A percentile compares a stretch with the other conserved stretches of the same genome.
Conservation (phyloP, 1,140 invertebrate genomes). For the Drosophila navojoa region DNA sequence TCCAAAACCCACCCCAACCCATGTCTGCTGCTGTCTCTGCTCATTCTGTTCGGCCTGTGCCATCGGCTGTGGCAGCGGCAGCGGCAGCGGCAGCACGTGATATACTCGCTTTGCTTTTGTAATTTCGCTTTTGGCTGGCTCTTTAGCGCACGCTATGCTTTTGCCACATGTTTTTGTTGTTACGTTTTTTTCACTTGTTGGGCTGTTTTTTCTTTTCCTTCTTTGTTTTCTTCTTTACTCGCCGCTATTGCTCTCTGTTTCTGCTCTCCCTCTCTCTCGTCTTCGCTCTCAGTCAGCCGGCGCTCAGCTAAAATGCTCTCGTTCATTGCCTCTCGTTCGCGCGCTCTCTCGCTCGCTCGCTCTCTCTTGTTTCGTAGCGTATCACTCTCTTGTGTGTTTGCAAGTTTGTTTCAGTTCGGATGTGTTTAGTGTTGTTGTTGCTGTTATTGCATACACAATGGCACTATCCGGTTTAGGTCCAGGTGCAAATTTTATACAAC, state of each 20-base stretch:
- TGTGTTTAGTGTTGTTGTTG: slow-evolving; percentile 57
- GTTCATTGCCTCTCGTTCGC: slow-evolving; percentile 18
- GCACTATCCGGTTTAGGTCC: slow-evolving; percentile 79
- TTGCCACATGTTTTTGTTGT: slow-evolving; percentile 62
- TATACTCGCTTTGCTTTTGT: slow-evolving; percentile 78
- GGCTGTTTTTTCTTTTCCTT: slow-evolving; percentile 69
- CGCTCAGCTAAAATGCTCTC: slow-evolving; percentile 26
- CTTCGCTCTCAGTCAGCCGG: slow-evolving; percentile 51
- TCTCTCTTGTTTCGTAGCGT: slow-evolving; percentile 21
- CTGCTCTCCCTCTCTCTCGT: neutral
- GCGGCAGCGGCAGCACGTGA: slow-evolving; percentile 65
- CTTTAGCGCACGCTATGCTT: slow-evolving; percentile 74
- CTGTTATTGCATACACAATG: slow-evolving; percentile 69
- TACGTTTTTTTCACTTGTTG: slow-evolving; percentile 70
- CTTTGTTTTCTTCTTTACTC: slow-evolving; percentile 48
- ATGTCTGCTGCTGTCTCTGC: neutral
- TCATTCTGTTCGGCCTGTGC: slow-evolving; percentile 8
- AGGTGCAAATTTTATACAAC: slow-evolving; percentile 81
- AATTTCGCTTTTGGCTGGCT: slow-evolving; percentile 66
- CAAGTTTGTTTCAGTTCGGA: slow-evolving; percentile 46
- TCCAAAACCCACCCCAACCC: slow-evolving; percentile 23
- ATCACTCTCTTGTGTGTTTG: slow-evolving; percentile 42
- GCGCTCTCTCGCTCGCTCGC: slow-evolving; percentile 3
- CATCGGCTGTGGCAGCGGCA: slow-evolving; percentile 20
- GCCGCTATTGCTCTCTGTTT: slow-evolving; percentile 8